Evolutionary conservation across 2,797 vertebrate species (phyloP).

Genomic region (Poeciliopsis gracilis): DNA sequence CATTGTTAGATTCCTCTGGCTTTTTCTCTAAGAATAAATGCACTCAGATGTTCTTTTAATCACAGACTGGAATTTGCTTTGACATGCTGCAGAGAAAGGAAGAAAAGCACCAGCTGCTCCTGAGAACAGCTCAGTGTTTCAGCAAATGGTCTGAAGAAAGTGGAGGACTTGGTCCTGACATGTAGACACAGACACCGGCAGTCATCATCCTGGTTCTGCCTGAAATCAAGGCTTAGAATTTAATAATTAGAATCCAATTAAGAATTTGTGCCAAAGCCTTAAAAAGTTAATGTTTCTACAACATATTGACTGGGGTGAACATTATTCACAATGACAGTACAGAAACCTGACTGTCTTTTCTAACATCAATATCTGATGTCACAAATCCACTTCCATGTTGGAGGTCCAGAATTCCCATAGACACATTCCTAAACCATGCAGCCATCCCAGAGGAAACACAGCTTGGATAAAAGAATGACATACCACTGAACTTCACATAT

Average conservation of each 20-base stretch:
- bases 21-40: neutral
- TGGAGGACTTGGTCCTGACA: neutral
- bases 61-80: neutral
- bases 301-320: neutral
- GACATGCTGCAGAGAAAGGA: neutral
- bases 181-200: neutral
- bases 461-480: neutral
- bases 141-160: neutral
- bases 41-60: neutral
- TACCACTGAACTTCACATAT: neutral
- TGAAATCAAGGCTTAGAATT: neutral
- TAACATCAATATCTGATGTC: neutral
- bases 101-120: neutral
- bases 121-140: neutral
- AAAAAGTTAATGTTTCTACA: neutral
- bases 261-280: neutral
- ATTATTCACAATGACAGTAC: neutral
- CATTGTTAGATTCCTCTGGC: neutral
- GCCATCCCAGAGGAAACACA: neutral
- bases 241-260: neutral
- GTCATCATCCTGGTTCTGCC: neutral
- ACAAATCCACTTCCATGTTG: neutral
- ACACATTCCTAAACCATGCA: neutral
- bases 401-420: neutral
- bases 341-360: neutral